Evolutionary conservation across 2,113 vertebrate genomes (phyloP), one percentile per base, ranked within the genome.

Genomic region (Thamnophis sirtalis): DNA sequence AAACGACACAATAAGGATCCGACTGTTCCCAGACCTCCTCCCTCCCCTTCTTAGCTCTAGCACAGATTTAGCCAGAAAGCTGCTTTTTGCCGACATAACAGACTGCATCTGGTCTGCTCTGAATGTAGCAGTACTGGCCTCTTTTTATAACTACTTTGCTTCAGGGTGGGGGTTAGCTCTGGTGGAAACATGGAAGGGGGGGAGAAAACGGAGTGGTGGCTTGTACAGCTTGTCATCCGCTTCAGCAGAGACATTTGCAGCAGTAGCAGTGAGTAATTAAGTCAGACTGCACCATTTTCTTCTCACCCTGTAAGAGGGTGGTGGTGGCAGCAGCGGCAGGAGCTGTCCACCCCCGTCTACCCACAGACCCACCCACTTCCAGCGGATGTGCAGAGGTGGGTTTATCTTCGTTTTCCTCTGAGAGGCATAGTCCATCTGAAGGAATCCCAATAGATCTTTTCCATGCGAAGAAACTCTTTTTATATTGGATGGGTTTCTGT

Each of bases 231-330:
- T 73, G 89, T 91, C 95, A 93, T 92, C 93, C 91, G 96, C 96
- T 96, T 55, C 89, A 93, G 89, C 95, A 88, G 93, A 93, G 68
- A 92, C 93, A 89, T 89, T 93, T 87, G 92, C 95, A 92, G 96
- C 96, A 92, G 96, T 96, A 92, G 95, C 96, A 92, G 95, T 95
- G 68, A 97, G 96, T 94, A 97, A 94, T 91, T 95, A 95, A 97
- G 96, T 94, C 96, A 97, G 98, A 97, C 97, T 98, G 98, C 98
- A 98, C 97, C 98, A 98, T 98, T 98, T 98, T 97, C 96, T 94
- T 95, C 96, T 95, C 96, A 86, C 96, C 95, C 97, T 93, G 97
- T 96, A 84, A 89, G 90, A 96, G 96, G 95, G 96, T 97, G 94
- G 95, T 96, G 96, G 94, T 96, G 96, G 95, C 33, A 38, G 33